These are phyloP conservation scores for Alviniconcha marisindica DNA, from an alignment of 1,140 invertebrate species.

Conservation along the genomic window DNA sequence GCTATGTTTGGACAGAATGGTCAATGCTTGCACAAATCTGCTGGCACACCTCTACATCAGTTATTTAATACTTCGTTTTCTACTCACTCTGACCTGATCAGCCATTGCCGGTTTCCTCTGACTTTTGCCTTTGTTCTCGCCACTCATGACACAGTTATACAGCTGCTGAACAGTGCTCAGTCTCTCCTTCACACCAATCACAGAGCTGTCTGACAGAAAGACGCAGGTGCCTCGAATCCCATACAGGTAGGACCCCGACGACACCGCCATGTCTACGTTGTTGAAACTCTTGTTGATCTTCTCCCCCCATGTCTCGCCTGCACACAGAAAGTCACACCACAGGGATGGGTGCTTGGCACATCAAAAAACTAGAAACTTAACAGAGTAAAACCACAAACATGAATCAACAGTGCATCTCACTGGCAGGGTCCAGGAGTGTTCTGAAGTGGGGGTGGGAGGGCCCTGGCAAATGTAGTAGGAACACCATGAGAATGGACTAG, in stretches of 20 bases:
- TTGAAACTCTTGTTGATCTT: slow-evolving; percentile 22
- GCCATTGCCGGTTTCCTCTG: not conserved
- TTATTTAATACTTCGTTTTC: too few species aligned
- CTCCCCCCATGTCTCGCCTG: slow-evolving; percentile 30
- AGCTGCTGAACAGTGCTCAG: not conserved
- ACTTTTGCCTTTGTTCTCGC: not conserved
- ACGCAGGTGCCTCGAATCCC: not conserved
- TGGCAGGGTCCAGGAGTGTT: too few species aligned
- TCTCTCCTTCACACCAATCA: not conserved
- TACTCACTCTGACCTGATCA: slow-evolving; percentile 28
- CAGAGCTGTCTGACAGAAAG: slow-evolving; percentile 7
- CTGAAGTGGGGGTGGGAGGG: too few species aligned
- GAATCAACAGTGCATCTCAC: too few species aligned
- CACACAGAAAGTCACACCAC: too few species aligned
- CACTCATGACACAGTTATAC: not conserved
- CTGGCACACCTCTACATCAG: too few species aligned
- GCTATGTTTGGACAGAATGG: not conserved
- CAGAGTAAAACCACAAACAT: too few species aligned
- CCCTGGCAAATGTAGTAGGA: too few species aligned
- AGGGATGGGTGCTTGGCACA: too few species aligned
- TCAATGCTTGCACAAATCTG: not conserved
- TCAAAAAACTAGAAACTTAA: too few species aligned
- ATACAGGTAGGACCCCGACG: slow-evolving; percentile 20
- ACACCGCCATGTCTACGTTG: not conserved
- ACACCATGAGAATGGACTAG: too few species aligned